Base-by-base conservation (phyloP, 2,888 invertebrate genomes). In the Eupelmus urozonus region DNA sequence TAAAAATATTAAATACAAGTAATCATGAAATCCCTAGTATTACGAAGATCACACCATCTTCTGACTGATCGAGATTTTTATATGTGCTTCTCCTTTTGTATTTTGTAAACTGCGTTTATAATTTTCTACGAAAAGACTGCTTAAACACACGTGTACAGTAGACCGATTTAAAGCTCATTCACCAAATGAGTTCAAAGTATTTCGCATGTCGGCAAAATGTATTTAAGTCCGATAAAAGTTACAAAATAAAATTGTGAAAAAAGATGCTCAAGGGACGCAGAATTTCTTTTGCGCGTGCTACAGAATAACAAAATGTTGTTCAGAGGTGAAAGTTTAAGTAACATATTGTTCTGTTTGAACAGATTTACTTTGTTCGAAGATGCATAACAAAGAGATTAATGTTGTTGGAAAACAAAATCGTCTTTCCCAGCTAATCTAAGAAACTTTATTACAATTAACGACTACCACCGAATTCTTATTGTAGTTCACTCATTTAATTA, bases 51-150 rank as follows among this genome's bases (percentile, higher is more conserved):
- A 65, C n/a, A 59, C 66, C 60, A 34, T 67, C 66, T 80, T 72
- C 69, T 72, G 73, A 76, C 73, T 66, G 78, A 73, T 76, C 40
- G 27, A 80, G 57, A 75, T 80, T 82, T 82, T 82, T 78, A 76
- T 80, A 83, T 78, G 57, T 63, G 74, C 79, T 81, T 83, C 78
- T 82, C 79, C 62, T 78, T 76, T 76, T 70, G 73, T 77, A 79
- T 82, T 84, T 83, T 83, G 66, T 83, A 83, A 83, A 81, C 78
- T 80, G 81, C 83, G 82, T 87, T 87, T 87, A 85, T 85, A 87
- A 85, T 87, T 88, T 88, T 87, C 84, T 88, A 88, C 84, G 79
- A 84, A 70, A 79, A 82, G 82, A 83, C 77, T 83, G 82, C 82
- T 84, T 83, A 79, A 76, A 76, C 79, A 81, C 76, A 72, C 13